phyloP scores from a whole-genome alignment of 2,113 vertebrate genomes.

The Anolis sagrei region DNA sequence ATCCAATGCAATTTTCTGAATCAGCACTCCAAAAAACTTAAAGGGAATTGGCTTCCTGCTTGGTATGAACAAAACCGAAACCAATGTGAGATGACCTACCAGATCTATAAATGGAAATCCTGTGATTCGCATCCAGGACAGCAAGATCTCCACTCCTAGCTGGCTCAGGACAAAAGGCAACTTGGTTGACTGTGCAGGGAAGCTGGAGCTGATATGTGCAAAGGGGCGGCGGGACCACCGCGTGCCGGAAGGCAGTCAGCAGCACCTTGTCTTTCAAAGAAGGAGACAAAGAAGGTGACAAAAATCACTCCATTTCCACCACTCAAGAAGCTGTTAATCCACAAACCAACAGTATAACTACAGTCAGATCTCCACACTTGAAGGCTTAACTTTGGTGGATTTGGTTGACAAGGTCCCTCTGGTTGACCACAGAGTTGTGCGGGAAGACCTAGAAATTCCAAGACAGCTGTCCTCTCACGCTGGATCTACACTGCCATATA shows the following conservation, averaged over 20 bases:
- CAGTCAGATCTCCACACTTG: too few species aligned
- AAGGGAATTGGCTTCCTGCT: too few species aligned
- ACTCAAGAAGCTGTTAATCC: neutral
- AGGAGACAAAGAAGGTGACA: conserved; percentile 8
- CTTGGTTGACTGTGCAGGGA: conserved; percentile 82
- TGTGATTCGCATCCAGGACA: conserved; percentile 81
- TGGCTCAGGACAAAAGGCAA: conserved; percentile 81
- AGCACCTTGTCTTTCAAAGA: conserved; percentile 84
- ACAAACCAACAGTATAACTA: neutral
- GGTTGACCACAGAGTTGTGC: too few species aligned
- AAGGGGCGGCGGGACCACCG: conserved; percentile 93
- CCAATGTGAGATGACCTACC: conserved; percentile 71
- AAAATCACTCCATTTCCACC: neutral
- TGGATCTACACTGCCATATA: too few species aligned
- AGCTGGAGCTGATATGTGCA: conserved; percentile 86
- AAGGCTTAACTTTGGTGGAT: too few species aligned
- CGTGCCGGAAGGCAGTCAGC: conserved; percentile 88
- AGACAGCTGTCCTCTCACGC: too few species aligned
- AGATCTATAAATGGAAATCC: conserved; percentile 81
- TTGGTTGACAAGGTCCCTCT: too few species aligned
- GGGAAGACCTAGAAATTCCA: too few species aligned
- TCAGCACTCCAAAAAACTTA: too few species aligned
- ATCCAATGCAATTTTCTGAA: too few species aligned
- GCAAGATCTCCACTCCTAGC: conserved; percentile 83
- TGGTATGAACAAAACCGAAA: neutral